These are phyloP conservation scores for Pseudomyrmex gracilis DNA, from an alignment of 1,140 invertebrate genomes.

Conservation along the genomic window DNA sequence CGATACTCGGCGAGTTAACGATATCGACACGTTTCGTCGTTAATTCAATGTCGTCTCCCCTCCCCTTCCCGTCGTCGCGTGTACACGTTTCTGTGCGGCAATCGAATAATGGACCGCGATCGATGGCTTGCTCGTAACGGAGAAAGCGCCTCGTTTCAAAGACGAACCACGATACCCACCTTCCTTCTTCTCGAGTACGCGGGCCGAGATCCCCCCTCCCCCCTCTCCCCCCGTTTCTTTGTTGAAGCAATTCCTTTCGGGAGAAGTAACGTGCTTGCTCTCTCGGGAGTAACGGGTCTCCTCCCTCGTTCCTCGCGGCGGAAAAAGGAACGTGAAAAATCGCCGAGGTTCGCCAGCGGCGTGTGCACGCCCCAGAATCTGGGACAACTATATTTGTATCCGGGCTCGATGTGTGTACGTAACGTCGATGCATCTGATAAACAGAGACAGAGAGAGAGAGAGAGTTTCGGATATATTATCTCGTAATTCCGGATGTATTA, in stretches of 20 bases:
- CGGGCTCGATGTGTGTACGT: conserved; percentile 31
- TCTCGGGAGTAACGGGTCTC: conserved; percentile 19
- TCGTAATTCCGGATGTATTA: conserved; percentile 9
- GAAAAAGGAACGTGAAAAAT: conserved; percentile 61
- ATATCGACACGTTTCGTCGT: conserved; percentile 38
- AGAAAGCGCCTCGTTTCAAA: conserved; percentile 51
- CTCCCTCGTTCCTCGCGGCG: conserved; percentile 23
- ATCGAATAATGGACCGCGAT: conserved; percentile 55
- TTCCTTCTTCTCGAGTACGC: no score
- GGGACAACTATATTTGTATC: conserved; percentile 73
- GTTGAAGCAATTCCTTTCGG: conserved; percentile 47
- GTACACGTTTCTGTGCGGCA: conserved; percentile 31
- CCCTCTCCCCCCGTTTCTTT: conserved; percentile 42
- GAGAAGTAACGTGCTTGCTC: conserved; percentile 50
- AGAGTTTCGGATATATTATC: background rate
- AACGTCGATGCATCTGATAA: conserved; percentile 38
- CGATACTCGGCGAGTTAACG: conserved; percentile 34
- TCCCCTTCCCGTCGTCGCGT: background rate
- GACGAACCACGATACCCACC: conserved; percentile 38
- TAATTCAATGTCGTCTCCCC: conserved; percentile 39
- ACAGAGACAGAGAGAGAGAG: no score
- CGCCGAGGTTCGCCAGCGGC: conserved; percentile 40
- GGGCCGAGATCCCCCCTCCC: conserved; percentile 19
- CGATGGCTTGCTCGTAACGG: conserved; percentile 49
- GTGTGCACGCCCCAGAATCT: conserved; percentile 59